Conservation (phyloP, 1,140 invertebrate genomes). For the Pachypeltis micranthus region DNA sequence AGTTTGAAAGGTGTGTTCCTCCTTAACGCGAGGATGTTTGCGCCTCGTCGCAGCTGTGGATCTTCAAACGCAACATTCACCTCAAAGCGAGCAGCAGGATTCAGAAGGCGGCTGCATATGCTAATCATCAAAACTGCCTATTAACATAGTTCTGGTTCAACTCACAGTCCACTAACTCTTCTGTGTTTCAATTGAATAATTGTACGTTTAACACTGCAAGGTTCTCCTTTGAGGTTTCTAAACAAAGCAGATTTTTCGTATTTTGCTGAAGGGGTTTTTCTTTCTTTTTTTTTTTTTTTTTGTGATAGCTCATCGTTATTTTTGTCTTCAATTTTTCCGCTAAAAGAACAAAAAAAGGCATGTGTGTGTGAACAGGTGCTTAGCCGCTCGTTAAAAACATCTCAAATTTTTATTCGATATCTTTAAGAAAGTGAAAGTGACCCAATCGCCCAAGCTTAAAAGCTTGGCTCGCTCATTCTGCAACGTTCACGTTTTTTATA, state of each 20-base stretch:
- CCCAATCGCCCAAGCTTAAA: no score
- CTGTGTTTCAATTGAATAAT: neutral
- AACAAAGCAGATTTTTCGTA: no score
- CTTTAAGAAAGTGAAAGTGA: no score
- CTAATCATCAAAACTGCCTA: conserved; percentile 35
- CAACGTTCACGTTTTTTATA: no score
- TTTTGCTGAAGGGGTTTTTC: no score
- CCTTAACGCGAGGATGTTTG: conserved; percentile 19
- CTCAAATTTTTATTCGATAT: no score
- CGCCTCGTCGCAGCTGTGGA: conserved; percentile 54
- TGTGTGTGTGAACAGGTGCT: no score
- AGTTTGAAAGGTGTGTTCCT: no score
- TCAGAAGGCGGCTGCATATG: conserved; percentile 68
- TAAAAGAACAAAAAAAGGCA: no score
- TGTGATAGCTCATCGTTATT: neutral
- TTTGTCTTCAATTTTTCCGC: neutral
- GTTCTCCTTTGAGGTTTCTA: no score
- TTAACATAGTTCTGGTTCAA: neutral
- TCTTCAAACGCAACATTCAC: conserved; percentile 59
- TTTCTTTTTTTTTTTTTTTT: neutral
- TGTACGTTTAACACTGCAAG: neutral
- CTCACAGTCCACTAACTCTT: neutral
- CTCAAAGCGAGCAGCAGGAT: conserved; percentile 57
- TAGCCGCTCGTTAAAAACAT: no score
- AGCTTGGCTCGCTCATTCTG: no score